Evolutionary conservation across 2,113 vertebrate genomes (phyloP).

Genomic region (Nothobranchius kuhntae): DNA sequence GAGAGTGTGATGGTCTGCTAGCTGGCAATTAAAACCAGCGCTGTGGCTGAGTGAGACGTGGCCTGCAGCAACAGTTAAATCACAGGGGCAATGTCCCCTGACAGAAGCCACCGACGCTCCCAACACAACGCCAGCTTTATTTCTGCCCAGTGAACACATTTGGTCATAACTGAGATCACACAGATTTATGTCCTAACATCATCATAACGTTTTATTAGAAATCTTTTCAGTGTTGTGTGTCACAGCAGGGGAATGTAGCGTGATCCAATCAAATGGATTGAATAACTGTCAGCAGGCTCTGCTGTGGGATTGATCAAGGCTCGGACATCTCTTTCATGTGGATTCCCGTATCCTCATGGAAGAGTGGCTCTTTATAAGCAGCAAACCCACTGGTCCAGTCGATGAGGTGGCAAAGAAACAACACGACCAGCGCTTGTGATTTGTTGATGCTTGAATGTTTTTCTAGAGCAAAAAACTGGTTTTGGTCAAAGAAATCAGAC

Average conservation of each 20-base stretch:
- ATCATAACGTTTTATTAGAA: background rate
- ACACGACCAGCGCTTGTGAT: too few species aligned
- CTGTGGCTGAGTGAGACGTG: constrained; percentile 8
- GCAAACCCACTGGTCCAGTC: too few species aligned
- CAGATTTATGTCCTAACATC: background rate
- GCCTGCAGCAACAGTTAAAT: constrained; percentile 13
- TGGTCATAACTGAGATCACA: background rate
- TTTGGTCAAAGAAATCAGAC: too few species aligned
- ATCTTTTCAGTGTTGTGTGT: background rate
- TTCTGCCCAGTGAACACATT: constrained; percentile 12
- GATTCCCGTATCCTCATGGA: too few species aligned
- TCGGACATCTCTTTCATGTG: too few species aligned
- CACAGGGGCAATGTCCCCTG: constrained; percentile 11
- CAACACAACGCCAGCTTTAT: constrained; percentile 15
- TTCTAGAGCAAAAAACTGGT: too few species aligned
- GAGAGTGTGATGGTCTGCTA: constrained; percentile 20
- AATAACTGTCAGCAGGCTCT: background rate
- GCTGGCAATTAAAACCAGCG: constrained; percentile 29
- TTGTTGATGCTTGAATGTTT: too few species aligned
- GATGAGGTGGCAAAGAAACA: too few species aligned
- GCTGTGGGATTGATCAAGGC: too few species aligned
- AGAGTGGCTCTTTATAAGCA: too few species aligned
- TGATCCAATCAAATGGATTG: background rate
- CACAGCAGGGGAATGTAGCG: background rate
- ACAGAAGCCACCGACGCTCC: constrained; percentile 5